Base-by-base conservation (phyloP, 2,113 vertebrate genomes). In the Hippocampus comes region DNA sequence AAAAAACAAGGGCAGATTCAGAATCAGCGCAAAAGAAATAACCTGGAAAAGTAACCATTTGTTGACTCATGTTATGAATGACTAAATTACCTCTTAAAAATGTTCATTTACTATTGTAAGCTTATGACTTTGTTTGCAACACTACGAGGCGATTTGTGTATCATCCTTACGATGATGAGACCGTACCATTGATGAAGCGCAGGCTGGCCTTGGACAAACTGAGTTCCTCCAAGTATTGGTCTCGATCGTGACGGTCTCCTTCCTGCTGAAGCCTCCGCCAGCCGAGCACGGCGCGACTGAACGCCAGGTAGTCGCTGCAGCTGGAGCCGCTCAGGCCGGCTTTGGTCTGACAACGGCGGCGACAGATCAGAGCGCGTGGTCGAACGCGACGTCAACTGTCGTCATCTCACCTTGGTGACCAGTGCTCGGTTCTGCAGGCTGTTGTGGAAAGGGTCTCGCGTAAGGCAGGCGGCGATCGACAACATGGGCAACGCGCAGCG, bases 371-470 rank as follows among this genome's bases (percentile, higher is more conserved):
- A 2, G 27, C 2, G 23, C 23, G 56, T 0, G 7, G 59, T 17
- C 15, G 15, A 34, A 2, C 15, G 27, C 12, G 59, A 61, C 27
- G 15, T 34, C 27, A 8, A 34, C 7, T 7, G 2, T 9, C 12
- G 6, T 23, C 10, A 18, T 21, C 92, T 90, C 76, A 98, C 97
- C 95, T 96, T 93, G 68, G 78, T 87, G 77, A 98, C 93, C 57
- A 91, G 90, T 0, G 94, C 85, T 0, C 96, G 91, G 89, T 99
- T 97, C 86, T 95, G 93, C 78, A 97, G 80, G 89, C 95, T 98
- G 91, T 96, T 98, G 87, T 93, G 85, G 88, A 99, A 99, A 0
- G 95, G 97, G 80, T 99, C 97, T 67, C 94, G 92, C n/a, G 95
- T 98, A 79, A 99, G 94, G 78, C 95, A 97, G 72, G 97, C 96